These are phyloP conservation scores for Australoheros scitulus DNA, from an alignment of 2,113 vertebrate genomes.

Conservation along the genomic window DNA sequence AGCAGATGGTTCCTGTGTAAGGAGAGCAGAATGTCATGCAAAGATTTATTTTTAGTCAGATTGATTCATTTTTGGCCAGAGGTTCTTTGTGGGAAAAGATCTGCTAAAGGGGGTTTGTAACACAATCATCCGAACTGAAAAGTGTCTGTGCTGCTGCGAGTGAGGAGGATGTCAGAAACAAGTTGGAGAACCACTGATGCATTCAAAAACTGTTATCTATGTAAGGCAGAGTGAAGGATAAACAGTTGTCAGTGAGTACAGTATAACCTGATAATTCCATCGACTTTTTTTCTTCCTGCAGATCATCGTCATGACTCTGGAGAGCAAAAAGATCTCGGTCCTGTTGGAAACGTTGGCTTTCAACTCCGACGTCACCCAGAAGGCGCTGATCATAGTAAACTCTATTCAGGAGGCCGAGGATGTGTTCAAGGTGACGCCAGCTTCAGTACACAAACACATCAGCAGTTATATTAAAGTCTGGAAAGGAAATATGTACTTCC, in stretches of 20 bases:
- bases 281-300: slow-evolving; percentile 43
- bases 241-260: not conserved
- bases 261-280: not conserved
- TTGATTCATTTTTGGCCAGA: too few species aligned
- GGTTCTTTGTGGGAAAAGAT: too few species aligned
- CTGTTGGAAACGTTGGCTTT: slow-evolving; percentile 84
- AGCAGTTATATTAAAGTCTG: not conserved
- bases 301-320: slow-evolving; percentile 82
- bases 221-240: not conserved
- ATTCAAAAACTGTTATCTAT: too few species aligned
- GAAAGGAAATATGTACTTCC: not conserved
- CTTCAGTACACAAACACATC: not conserved
- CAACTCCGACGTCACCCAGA: slow-evolving; percentile 77
- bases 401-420: slow-evolving; percentile 83
- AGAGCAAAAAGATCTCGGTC: slow-evolving; percentile 79
- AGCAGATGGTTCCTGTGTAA: too few species aligned
- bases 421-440: slow-evolving; percentile 81
- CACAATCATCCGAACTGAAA: too few species aligned
- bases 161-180: too few species aligned
- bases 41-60: too few species aligned
- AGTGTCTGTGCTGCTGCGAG: too few species aligned
- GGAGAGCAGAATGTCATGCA: too few species aligned
- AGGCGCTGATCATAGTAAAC: slow-evolving; percentile 86
- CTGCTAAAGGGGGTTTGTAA: too few species aligned
- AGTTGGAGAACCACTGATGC: too few species aligned